These are phyloP conservation scores for Boloria euphrosyne DNA, from an alignment of 2,888 invertebrate species.

Conservation along the genomic window DNA sequence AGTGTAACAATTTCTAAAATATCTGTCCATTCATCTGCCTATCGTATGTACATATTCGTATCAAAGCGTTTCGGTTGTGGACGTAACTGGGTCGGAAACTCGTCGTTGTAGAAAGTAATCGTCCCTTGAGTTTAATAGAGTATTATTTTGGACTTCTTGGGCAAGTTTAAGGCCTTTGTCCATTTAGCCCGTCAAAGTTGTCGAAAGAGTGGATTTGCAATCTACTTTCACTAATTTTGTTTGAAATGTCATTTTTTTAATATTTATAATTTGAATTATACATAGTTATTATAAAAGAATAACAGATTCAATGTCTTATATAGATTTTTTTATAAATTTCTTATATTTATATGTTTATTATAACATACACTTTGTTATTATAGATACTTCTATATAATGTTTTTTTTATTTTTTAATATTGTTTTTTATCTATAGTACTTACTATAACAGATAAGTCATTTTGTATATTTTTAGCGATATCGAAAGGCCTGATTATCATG, in stretches of 20 bases:
- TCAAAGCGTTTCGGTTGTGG: conserved; percentile 15
- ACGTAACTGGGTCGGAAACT: conserved; percentile 25
- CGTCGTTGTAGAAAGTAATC: conserved; percentile 24
- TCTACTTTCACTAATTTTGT: background rate
- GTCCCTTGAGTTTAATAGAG: conserved; percentile 17
- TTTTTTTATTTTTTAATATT: too few species aligned
- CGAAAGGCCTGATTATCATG: too few species aligned
- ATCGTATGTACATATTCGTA: background rate
- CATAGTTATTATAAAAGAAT: too few species aligned
- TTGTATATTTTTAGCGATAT: too few species aligned
- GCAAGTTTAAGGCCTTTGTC: conserved; percentile 2
- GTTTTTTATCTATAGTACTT: too few species aligned
- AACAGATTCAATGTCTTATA: too few species aligned
- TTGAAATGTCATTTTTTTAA: background rate
- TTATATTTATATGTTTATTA: too few species aligned
- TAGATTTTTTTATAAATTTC: too few species aligned
- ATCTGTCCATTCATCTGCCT: background rate
- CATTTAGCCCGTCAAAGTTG: background rate
- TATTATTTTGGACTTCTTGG: conserved; percentile 7
- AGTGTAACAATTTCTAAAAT: background rate
- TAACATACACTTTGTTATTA: too few species aligned
- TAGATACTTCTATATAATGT: too few species aligned
- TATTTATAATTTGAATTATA: too few species aligned
- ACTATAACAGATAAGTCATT: too few species aligned
- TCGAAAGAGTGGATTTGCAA: background rate